Conservation (phyloP, 2,888 invertebrate species). For the Archaeoteleia sp. region DNA sequence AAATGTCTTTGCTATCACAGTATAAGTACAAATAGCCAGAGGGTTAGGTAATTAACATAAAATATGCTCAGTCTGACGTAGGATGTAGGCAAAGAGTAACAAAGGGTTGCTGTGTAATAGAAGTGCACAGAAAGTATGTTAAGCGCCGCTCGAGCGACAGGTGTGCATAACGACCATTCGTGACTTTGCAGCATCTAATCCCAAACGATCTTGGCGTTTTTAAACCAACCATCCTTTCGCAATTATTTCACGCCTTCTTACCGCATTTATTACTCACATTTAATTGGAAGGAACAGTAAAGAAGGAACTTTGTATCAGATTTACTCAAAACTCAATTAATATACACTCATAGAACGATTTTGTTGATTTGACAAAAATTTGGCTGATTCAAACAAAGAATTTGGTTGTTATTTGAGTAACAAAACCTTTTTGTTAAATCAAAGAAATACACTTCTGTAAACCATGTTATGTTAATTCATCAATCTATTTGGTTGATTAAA, state of each 20-base stretch:
- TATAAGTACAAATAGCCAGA: constrained; percentile 32
- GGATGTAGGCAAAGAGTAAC: constrained; percentile 43
- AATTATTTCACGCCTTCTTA: constrained; percentile 28
- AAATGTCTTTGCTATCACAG: constrained; percentile 13
- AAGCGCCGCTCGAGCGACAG: constrained; percentile 57
- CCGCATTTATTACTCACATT: constrained; percentile 5
- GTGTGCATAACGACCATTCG: constrained; percentile 55
- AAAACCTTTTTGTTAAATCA: too few species aligned
- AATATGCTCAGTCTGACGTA: constrained; percentile 23
- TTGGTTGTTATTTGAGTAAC: too few species aligned
- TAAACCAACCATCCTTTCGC: constrained; percentile 20
- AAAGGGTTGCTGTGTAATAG: constrained; percentile 48
- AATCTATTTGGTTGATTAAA: too few species aligned
- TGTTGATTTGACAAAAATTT: too few species aligned
- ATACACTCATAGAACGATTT: too few species aligned
- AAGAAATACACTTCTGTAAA: too few species aligned
- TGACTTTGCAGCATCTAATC: constrained; percentile 24
- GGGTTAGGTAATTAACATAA: constrained; percentile 37
- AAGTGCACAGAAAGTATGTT: constrained; percentile 60
- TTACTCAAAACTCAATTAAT: too few species aligned
- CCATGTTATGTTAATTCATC: too few species aligned
- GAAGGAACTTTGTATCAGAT: constrained; percentile 5
- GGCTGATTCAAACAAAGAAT: too few species aligned
- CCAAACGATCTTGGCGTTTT: constrained; percentile 28
- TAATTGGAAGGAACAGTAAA: constrained; percentile 1